phyloP scores from a whole-genome alignment of 2,888 invertebrate genomes.

The Therioaphis trifolii region DNA sequence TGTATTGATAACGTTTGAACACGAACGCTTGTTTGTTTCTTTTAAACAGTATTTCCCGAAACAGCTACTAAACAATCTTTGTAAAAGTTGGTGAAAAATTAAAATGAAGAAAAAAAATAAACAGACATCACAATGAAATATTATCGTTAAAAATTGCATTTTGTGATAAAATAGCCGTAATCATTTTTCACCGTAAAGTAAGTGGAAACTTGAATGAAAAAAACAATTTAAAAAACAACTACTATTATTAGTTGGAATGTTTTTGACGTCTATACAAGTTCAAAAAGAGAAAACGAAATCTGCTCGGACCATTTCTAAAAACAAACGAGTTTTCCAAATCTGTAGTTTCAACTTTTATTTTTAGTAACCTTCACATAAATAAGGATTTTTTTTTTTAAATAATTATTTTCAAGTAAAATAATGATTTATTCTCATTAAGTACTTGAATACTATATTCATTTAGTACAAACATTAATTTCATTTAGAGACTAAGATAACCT shows the following conservation, averaged over 20 bases:
- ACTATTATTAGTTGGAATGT: neutral
- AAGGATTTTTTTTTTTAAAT: no score
- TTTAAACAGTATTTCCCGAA: neutral
- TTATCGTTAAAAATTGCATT: neutral
- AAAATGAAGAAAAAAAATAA: neutral
- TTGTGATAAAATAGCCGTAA: neutral
- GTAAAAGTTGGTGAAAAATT: neutral
- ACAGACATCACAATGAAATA: neutral
- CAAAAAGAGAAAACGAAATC: slow-evolving; percentile 2
- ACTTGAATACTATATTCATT: no score
- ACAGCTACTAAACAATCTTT: neutral
- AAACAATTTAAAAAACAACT: neutral
- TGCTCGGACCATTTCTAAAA: neutral
- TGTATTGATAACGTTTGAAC: neutral
- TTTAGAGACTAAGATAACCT: no score
- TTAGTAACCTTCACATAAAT: no score
- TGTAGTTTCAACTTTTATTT: neutral
- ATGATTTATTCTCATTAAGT: no score
- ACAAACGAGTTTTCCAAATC: neutral
- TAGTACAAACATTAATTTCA: no score
- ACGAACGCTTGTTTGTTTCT: neutral
- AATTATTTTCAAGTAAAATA: no score
- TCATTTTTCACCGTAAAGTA: neutral
- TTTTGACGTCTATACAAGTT: slow-evolving; percentile 25
- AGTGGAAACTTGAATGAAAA: neutral